These are phyloP conservation scores for Crotalus helleri DNA, from an alignment of 2,113 vertebrate species.

Conservation along the genomic window DNA sequence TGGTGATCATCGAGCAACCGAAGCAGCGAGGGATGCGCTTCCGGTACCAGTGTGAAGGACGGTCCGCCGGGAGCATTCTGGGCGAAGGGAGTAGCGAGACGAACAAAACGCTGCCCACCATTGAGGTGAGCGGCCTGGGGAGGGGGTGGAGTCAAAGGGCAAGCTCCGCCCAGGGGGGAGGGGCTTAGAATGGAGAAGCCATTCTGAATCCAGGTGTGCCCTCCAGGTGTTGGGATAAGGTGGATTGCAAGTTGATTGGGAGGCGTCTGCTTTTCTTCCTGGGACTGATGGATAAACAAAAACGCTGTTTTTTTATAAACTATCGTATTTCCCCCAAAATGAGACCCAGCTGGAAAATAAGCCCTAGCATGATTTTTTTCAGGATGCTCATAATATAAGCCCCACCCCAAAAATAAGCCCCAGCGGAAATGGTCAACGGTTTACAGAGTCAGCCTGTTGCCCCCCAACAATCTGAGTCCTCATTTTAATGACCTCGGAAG, in stretches of 20 bases:
- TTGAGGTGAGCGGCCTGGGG: conserved; percentile 72
- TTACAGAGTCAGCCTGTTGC: too few species aligned
- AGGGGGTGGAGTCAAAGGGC: not conserved
- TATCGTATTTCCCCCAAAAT: too few species aligned
- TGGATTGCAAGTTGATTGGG: not conserved
- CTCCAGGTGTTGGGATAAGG: not conserved
- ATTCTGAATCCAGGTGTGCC: not conserved
- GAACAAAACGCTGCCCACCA: conserved; percentile 83
- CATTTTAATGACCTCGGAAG: too few species aligned
- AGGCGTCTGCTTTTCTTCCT: not conserved
- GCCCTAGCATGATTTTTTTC: too few species aligned
- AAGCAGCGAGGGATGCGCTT: conserved; percentile 93
- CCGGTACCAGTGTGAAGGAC: conserved; percentile 89
- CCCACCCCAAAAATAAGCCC: too few species aligned
- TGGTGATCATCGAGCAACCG: conserved; percentile 86
- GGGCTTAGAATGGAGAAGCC: not conserved
- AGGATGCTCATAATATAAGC: too few species aligned
- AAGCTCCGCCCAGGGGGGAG: not conserved
- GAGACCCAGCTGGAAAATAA: too few species aligned
- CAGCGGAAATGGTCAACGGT: too few species aligned
- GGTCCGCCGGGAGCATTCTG: conserved; percentile 89
- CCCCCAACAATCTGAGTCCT: too few species aligned
- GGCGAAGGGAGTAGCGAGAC: conserved; percentile 81
- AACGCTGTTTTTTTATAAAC: not conserved
- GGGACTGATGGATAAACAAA: not conserved